Evolutionary conservation across 2,888 invertebrate genomes (phyloP), one percentile per base, ranked within the genome.

Genomic region (Rutpela maculata): DNA sequence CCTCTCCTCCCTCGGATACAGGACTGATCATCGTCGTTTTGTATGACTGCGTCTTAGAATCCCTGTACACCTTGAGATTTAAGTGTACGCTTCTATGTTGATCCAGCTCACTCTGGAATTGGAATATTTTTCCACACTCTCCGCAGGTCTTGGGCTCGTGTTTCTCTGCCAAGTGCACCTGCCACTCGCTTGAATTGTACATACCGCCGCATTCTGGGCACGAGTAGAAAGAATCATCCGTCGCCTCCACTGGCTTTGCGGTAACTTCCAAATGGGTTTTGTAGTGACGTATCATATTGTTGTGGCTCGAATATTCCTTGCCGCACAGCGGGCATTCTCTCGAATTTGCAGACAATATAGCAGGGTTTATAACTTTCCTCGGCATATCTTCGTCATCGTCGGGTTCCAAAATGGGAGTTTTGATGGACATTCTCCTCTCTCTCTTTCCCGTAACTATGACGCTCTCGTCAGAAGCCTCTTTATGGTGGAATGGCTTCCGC

Each of bases 1-100:
- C 38, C 67, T 83, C 82, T 5, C 85, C 83, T 7, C 85, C 83
- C 0, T 89, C 86, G 0, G 87, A 87, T 2, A 90, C 90, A 0
- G 92, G 91, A 80, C 92, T 92, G 6, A 88, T 81, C 83, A 91
- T 90, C 59, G 91, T 91, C 12, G 91, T 91, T 79, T 92, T 92
- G 80, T 93, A 93, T 0, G 92, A 90, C 59, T 92, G 88, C 67
- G 93, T 92, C 83, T 93, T 92, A 0, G 93, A 92, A 68, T 93
- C 93, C 82, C 93, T 92, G 84, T 93, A 94, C 67, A 94, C 91
- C 83, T 94, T 94, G 1, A 94, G 91, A 82, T 93, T 92, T 79
- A 94, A 89, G 86, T 94, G 94, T 6, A 92, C 91, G 84, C 92
- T 93, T 78, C 93, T 92, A 84, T 94, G 94, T 84, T 94, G 93